Evolutionary conservation across 1,140 invertebrate species (phyloP).

Genomic region (Ceratitis capitata): DNA sequence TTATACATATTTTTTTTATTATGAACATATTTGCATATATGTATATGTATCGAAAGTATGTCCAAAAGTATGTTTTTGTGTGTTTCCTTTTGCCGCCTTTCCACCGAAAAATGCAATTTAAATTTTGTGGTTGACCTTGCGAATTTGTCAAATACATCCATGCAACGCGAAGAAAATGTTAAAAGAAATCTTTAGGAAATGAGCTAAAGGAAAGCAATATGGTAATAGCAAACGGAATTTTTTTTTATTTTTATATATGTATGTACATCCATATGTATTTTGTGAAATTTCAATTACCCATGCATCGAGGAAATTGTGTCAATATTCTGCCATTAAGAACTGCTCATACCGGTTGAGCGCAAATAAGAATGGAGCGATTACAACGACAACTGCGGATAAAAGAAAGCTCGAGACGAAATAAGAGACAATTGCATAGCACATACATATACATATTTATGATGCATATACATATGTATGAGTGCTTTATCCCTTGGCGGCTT

Average conservation of each 20-base stretch:
- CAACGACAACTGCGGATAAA: no score
- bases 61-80: no score
- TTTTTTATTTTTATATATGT: no score
- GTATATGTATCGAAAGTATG: no score
- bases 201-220: not conserved
- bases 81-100: not conserved
- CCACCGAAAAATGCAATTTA: conserved; percentile 1
- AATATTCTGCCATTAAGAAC: not conserved
- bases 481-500: no score
- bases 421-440: no score
- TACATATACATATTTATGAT: no score
- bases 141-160: conserved; percentile 6
- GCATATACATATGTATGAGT: no score
- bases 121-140: conserved; percentile 37
- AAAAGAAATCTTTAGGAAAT: not conserved
- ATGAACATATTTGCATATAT: no score
- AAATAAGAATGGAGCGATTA: no score
- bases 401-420: no score
- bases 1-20: not conserved
- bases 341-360: not conserved
- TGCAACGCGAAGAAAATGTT: not conserved
- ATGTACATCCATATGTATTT: no score
- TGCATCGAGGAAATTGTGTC: not conserved
- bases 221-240: not conserved
- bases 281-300: not conserved